Conservation (phyloP, 37 sponge, comb jelly and placozoan species). For the Hexactinellida sp. region DNA sequence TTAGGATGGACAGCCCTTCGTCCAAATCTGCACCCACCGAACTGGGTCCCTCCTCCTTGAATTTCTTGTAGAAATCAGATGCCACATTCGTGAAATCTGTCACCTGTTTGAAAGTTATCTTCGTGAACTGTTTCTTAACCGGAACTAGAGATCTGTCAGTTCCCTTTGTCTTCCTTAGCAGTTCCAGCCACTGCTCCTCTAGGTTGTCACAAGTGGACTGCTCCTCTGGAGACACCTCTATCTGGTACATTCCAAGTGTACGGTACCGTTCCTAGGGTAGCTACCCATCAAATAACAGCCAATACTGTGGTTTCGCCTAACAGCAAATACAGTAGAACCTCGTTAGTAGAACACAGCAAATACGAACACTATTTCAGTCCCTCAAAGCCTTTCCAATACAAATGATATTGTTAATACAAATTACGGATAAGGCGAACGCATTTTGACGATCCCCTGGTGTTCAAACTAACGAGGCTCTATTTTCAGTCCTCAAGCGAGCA, state of each 20-base stretch:
- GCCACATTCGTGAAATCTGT: slow-evolving; percentile 43
- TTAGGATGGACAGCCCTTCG: slow-evolving; percentile 56
- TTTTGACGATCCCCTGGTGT: too few species aligned
- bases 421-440: too few species aligned
- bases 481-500: too few species aligned
- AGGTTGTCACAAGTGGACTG: slow-evolving; percentile 19
- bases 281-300: background rate
- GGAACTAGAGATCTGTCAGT: slow-evolving; percentile 67
- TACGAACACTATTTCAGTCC: too few species aligned
- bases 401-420: too few species aligned
- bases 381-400: too few species aligned
- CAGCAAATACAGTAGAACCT: too few species aligned
- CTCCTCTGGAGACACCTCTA: slow-evolving; percentile 56
- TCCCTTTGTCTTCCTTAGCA: slow-evolving; percentile 48
- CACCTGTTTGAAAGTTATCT: slow-evolving; percentile 86
- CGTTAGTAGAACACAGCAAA: too few species aligned
- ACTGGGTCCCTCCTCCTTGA: slow-evolving; percentile 74
- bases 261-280: slow-evolving; percentile 68
- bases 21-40: slow-evolving; percentile 82
- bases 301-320: too few species aligned
- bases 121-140: slow-evolving; percentile 93
- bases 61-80: slow-evolving; percentile 48
- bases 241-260: slow-evolving; percentile 74
- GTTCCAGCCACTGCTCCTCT: slow-evolving; percentile 49
- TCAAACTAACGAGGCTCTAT: too few species aligned